Evolutionary conservation across 2,888 invertebrate genomes (phyloP).

Genomic region (Cryptocheilus praepositus): DNA sequence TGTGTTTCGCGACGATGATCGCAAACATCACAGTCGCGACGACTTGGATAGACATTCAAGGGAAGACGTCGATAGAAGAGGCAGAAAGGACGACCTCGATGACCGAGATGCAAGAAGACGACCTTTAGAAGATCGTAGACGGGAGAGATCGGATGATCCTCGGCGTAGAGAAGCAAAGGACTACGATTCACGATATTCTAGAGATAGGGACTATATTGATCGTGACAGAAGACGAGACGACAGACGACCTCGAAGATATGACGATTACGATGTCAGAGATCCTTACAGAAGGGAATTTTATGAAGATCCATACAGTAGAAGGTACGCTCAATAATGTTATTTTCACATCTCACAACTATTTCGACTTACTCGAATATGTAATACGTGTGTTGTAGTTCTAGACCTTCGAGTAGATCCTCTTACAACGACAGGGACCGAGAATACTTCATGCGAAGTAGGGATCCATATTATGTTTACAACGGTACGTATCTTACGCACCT

Average conservation of each 20-base stretch:
- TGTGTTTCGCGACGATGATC: constrained; percentile 66
- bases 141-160: constrained; percentile 60
- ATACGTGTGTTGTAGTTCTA: constrained; percentile 56
- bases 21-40: constrained; percentile 66
- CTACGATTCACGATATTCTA: constrained; percentile 64
- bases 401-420: constrained; percentile 72
- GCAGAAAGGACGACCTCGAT: constrained; percentile 64
- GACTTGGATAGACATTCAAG: constrained; percentile 66
- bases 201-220: constrained; percentile 65
- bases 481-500: constrained; percentile 42
- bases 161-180: constrained; percentile 63
- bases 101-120: constrained; percentile 66
- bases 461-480: constrained; percentile 69
- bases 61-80: constrained; percentile 66
- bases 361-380: constrained; percentile 3
- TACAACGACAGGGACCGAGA: constrained; percentile 72
- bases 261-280: constrained; percentile 68
- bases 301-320: constrained; percentile 69
- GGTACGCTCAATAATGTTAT: constrained; percentile 46
- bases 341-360: neutral
- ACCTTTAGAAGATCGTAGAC: constrained; percentile 63
- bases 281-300: constrained; percentile 67
- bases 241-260: constrained; percentile 66
- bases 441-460: constrained; percentile 65
- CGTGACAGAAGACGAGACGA: constrained; percentile 69